A percentile compares a stretch with the other conserved stretches of the same genome.
phyloP scores from a whole-genome alignment of 1,140 invertebrate genomes.

The Achatina immaculata region DNA sequence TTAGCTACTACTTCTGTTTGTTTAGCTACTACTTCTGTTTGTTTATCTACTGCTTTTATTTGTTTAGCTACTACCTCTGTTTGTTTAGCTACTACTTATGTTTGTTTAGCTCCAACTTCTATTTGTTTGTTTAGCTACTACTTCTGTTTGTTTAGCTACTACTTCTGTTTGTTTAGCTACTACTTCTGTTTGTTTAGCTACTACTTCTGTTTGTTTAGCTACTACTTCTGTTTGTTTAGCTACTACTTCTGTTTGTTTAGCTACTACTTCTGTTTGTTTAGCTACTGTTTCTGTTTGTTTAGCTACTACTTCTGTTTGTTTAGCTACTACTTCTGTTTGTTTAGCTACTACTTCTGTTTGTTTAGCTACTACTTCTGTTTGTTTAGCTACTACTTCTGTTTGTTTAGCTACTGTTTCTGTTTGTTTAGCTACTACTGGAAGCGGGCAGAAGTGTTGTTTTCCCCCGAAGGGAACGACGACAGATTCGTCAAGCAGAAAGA shows the following conservation, averaged over 20 bases:
- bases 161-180: too few relatives aligned
- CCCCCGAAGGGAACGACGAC: constrained; percentile 78
- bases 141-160: too few relatives aligned
- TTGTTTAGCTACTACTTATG: too few relatives aligned
- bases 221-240: background rate
- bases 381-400: background rate
- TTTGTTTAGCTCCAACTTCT: background rate
- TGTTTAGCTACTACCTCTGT: background rate
- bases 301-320: background rate
- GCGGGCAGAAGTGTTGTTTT: constrained; percentile 93
- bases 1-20: too few relatives aligned
- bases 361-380: background rate
- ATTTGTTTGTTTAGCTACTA: too few relatives aligned
- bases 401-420: background rate
- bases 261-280: background rate
- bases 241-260: background rate
- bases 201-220: too few relatives aligned
- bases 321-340: background rate
- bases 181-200: too few relatives aligned
- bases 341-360: background rate
- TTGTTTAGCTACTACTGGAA: constrained; percentile 89
- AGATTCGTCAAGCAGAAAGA: constrained; percentile 93
- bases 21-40: too few relatives aligned
- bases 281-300: background rate
- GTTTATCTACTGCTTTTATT: background rate